Evolutionary conservation across 2,113 vertebrate species (phyloP).

Genomic region (Semicossyphus pulcher): DNA sequence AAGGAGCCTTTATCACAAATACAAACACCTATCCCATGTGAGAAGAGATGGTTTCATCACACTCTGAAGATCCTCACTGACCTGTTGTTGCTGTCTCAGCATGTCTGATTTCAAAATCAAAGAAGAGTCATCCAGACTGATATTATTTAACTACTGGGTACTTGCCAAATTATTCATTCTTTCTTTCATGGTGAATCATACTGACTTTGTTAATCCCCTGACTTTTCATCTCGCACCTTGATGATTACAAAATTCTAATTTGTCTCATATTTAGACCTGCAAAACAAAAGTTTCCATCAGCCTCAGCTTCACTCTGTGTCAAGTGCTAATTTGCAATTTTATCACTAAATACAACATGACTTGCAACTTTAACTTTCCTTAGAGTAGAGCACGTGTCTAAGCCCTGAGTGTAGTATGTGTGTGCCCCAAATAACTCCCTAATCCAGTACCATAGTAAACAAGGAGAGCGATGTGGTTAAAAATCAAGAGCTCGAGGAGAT

Average conservation of each 20-base stretch:
- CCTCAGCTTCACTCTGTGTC: too few species aligned
- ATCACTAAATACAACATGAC: too few species aligned
- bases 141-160: neutral
- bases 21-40: neutral
- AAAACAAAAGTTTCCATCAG: too few species aligned
- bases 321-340: too few species aligned
- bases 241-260: too few species aligned
- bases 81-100: neutral
- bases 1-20: neutral
- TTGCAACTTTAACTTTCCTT: neutral
- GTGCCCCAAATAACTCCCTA: conserved; percentile 14
- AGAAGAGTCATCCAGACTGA: neutral
- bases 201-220: too few species aligned
- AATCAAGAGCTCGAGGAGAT: conserved; percentile 35
- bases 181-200: neutral
- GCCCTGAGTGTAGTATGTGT: neutral
- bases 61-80: neutral
- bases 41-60: neutral
- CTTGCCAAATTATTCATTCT: neutral
- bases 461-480: conserved; percentile 16
- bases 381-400: neutral
- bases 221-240: too few species aligned
- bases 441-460: conserved; percentile 41
- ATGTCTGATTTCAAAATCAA: neutral
- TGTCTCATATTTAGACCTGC: too few species aligned